Evolutionary conservation across 2,888 invertebrate genomes (phyloP).

Genomic region (Actias luna): DNA sequence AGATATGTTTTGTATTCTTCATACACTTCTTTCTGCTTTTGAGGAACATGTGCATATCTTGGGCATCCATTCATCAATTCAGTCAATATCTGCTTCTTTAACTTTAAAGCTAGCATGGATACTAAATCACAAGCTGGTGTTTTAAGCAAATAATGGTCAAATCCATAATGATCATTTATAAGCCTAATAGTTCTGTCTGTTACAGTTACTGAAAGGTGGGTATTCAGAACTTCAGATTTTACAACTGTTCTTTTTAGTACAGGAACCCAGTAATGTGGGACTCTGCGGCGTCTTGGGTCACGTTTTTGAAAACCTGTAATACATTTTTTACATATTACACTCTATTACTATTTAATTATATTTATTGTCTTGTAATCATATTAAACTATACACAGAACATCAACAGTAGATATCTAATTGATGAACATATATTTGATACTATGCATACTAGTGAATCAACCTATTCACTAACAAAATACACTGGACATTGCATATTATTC

Average conservation of each 20-base stretch:
- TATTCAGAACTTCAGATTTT: constrained; percentile 94
- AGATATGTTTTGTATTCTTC: constrained; percentile 91
- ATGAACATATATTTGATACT: no score
- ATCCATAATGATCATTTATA: constrained; percentile 94
- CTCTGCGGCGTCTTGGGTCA: constrained; percentile 81
- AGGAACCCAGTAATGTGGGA: constrained; percentile 95
- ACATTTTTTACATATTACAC: neutral
- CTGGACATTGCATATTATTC: no score
- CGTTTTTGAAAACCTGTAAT: constrained; percentile 85
- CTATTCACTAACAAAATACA: no score
- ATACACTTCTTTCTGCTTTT: constrained; percentile 86
- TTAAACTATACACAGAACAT: neutral
- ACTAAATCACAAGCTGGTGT: constrained; percentile 95
- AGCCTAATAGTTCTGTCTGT: constrained; percentile 91
- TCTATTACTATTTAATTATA: neutral
- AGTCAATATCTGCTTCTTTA: constrained; percentile 92
- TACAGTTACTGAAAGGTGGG: constrained; percentile 90
- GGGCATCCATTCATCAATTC: constrained; percentile 86
- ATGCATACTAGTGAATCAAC: no score
- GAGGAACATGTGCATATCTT: constrained; percentile 84
- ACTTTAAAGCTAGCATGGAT: constrained; percentile 90
- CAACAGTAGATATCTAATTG: neutral
- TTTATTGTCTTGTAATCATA: neutral
- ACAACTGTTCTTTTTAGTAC: constrained; percentile 89
- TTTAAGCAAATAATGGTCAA: constrained; percentile 97